Base-by-base conservation (phyloP, 2,888 invertebrate species). In the Dicycla oo region DNA sequence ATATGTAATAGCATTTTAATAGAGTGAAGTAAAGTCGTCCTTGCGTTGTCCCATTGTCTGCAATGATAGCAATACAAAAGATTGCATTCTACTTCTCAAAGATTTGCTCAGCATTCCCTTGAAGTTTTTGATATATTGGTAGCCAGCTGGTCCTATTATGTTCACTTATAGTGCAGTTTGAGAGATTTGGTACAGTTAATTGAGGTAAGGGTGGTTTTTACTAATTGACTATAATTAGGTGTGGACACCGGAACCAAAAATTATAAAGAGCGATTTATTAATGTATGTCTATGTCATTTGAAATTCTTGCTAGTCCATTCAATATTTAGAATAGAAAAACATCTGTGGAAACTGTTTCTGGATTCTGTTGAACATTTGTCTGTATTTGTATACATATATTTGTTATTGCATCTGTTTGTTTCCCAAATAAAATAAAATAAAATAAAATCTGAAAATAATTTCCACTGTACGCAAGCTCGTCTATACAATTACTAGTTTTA, bases 21-120 rank as follows among this genome's bases (percentile, higher is more conserved):
- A 91, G 90, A 91, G 91, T 91, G 93, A 92, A 92, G 91, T 90
- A 93, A 93, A 93, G 90, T 91, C 94, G 94, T 94, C 95, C 95
- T 95, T 95, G 94, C 92, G 89, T 94, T 95, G 95, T 95, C 87
- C 93, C 84, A 94, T 95, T 95, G 94, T 94, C 84, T 89, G 88
- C 83, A 82, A 85, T 88, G 91, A 91, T 88, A 88, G 88, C 88
- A 87, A 88, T 88, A 92, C 92, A 91, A 93, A 88, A 92, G 92
- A 93, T 92, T 93, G 93, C 92, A 88, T 91, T 91, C 85, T 84
- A 88, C 81, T 89, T 90, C 91, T 89, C 83, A 86, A 87, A 88
- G 86, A 90, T 89, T 88, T 88, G 88, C 88, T 88, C 87, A 85
- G 82, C 86, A 87, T 86, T 86, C 83, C 78, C 69, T 80, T 75